Base-by-base conservation (phyloP, 2,888 invertebrate species). In the Tachina fera region DNA sequence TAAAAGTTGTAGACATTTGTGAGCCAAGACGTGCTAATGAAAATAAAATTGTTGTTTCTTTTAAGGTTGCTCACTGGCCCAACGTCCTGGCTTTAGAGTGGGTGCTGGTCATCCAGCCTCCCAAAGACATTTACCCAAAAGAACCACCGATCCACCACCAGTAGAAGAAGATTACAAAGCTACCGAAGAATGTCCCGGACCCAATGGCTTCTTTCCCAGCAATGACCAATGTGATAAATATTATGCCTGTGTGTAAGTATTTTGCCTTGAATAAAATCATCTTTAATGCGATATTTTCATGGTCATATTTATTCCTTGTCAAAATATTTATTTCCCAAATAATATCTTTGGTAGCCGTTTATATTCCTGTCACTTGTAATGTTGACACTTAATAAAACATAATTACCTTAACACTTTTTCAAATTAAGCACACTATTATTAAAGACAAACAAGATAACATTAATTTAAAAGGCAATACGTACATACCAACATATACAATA, bases 211-310 rank as follows among this genome's bases (percentile, higher is more conserved):
- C 93, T 97, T 96, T 91, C 96, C 97, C 11, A 97, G 97, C 90
- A 95, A 96, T 14, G 95, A 96, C 89, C 97, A 97, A 93, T 97
- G 97, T 91, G 97, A 97, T 93, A 97, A 97, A 92, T 97, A 97
- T 91, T 96, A 97, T 92, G 96, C 96, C 86, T 97, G 97, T 93
- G 93, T 94, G 95, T 95, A 91, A 92, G 91, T 90, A 87, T 47
- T 11, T 56, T n/a, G n/a, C n/a, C n/a, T n/a, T n/a, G n/a, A n/a
- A n/a, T n/a, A n/a, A n/a, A n/a, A n/a, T n/a, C n/a, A n/a, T n/a
- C n/a, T n/a, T n/a, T n/a, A n/a, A n/a, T n/a, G 10, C 3, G 1
- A 14, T 11, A 9, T 71, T 71, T 10, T 14, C 19, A 22, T 45
- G 5, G 41, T 11, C 51, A 53, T 65, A 13, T 13, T 13, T 19